Conservation (phyloP, 2,888 invertebrate species). For the Deilephila porcellus region DNA sequence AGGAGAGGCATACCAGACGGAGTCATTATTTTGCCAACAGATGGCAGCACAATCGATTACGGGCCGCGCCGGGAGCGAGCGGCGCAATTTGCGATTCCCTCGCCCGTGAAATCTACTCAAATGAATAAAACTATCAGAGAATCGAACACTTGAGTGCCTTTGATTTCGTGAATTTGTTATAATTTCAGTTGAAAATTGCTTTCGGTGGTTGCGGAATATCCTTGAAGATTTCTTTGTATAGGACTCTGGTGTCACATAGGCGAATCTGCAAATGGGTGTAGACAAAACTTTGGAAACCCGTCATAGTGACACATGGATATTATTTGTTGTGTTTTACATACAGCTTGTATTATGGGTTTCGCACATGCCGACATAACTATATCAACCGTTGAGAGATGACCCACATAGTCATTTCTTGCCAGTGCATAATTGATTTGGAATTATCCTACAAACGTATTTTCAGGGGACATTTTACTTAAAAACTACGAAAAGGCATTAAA, state of each 20-base stretch:
- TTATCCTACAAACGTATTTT: not conserved
- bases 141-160: constrained; percentile 65
- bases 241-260: no score
- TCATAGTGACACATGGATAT: no score
- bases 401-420: no score
- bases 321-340: no score
- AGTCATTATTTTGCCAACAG: constrained; percentile 83
- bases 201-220: no score
- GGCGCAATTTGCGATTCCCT: constrained; percentile 78
- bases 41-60: constrained; percentile 83
- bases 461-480: not conserved
- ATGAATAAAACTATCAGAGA: constrained; percentile 81
- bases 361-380: no score
- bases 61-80: constrained; percentile 67
- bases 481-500: not conserved
- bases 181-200: constrained; percentile 7
- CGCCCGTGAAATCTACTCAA: constrained; percentile 81
- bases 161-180: constrained; percentile 26
- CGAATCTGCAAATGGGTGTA: no score
- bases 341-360: no score
- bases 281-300: no score
- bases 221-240: not conserved
- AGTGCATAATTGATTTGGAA: no score
- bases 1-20: constrained; percentile 75
- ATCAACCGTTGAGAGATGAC: no score